phyloP scores from a whole-genome alignment of 2,113 vertebrate genomes.

The Ifrita kowaldi region DNA sequence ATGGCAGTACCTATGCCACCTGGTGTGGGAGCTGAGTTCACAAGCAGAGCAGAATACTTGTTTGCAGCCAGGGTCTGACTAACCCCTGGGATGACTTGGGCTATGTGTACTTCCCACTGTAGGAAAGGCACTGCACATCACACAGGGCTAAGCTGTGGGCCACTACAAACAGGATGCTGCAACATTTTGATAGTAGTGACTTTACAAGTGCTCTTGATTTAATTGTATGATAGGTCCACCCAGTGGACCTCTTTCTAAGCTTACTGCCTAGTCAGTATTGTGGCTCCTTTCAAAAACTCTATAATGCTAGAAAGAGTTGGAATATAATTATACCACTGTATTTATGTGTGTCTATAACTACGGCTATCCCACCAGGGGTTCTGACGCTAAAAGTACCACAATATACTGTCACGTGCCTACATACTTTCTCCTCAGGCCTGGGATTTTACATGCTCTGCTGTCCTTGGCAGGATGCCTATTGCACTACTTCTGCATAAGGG shows the following conservation, averaged over 20 bases:
- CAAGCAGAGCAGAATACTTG: neutral
- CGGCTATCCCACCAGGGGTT: neutral
- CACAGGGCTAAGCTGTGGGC: neutral
- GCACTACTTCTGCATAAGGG: neutral
- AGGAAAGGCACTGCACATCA: neutral
- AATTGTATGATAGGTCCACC: neutral
- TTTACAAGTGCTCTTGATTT: neutral
- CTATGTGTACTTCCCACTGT: rapidly evolving
- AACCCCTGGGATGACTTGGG: neutral
- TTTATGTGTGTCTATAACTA: neutral
- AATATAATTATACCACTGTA: neutral
- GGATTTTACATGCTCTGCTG: neutral
- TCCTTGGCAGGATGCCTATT: neutral
- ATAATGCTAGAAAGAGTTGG: neutral
- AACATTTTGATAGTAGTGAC: too few species aligned
- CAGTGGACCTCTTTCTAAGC: neutral
- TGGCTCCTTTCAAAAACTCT: neutral
- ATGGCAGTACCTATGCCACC: neutral
- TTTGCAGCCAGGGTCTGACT: neutral
- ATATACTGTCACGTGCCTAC: neutral
- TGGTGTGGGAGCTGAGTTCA: neutral
- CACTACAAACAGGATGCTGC: neutral
- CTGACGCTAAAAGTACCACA: neutral
- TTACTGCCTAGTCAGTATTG: neutral
- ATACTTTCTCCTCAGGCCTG: neutral